These are phyloP conservation scores for Microcaecilia unicolor DNA, from an alignment of 2,797 vertebrate genomes.

Conservation along the genomic window DNA sequence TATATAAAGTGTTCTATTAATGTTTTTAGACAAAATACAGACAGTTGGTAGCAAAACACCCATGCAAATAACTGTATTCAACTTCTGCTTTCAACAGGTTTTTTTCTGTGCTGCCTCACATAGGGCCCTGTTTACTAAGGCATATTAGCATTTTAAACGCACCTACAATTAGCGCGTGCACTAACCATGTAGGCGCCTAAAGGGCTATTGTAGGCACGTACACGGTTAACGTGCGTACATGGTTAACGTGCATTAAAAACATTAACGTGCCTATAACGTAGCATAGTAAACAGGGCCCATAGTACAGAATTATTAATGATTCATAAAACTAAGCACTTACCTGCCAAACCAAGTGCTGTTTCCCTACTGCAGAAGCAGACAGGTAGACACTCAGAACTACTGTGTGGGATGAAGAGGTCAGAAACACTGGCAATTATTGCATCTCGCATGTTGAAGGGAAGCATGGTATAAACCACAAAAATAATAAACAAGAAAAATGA, in stretches of 20 bases:
- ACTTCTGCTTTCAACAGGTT: not conserved
- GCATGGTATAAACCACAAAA: conserved; percentile 97
- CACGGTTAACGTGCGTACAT: too few species aligned
- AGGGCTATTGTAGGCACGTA: too few species aligned
- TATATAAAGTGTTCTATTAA: too few species aligned
- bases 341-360: conserved; percentile 89
- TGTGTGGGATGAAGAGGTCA: conserved; percentile 88
- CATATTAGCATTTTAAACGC: too few species aligned
- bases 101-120: not conserved
- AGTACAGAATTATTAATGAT: not conserved
- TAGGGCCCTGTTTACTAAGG: too few species aligned
- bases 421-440: conserved; percentile 83
- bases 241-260: too few species aligned
- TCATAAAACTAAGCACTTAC: conserved; percentile 48
- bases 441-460: conserved; percentile 93
- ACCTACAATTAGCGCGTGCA: too few species aligned
- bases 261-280: too few species aligned
- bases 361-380: conserved; percentile 53
- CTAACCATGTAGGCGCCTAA: too few species aligned
- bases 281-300: too few species aligned
- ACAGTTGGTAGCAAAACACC: not conserved
- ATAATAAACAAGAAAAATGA: conserved; percentile 97
- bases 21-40: too few species aligned
- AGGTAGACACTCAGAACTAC: conserved; percentile 82
- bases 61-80: not conserved